phyloP scores from a whole-genome alignment of 2,888 invertebrate species.

The Gortyna flavago region DNA sequence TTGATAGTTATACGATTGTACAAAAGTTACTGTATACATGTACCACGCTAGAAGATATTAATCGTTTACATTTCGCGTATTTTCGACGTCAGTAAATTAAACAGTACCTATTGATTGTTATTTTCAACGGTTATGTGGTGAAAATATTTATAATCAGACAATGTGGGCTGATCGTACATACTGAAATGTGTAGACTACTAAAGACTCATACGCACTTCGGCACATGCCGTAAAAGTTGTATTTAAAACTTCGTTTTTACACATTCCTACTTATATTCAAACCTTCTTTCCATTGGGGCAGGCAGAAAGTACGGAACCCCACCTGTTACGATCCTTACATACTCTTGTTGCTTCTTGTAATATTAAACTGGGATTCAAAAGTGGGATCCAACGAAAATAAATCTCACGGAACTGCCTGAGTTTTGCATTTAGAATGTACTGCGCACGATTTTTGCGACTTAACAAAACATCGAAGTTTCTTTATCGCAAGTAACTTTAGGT shows the following conservation, averaged over 20 bases:
- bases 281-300: not conserved
- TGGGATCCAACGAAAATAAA: too few species aligned
- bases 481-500: not conserved
- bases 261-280: not conserved
- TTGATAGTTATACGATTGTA: conserved; percentile 40
- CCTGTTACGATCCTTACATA: not conserved
- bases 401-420: too few species aligned
- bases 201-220: not conserved
- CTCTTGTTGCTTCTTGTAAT: not conserved
- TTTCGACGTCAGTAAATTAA: conserved; percentile 32
- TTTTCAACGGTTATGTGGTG: conserved; percentile 23
- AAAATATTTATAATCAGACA: conserved; percentile 38
- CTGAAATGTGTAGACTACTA: not conserved
- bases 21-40: conserved; percentile 46
- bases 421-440: too few species aligned
- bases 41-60: conserved; percentile 30
- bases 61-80: conserved; percentile 44
- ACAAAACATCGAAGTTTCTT: not conserved
- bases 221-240: not conserved
- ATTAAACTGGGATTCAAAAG: too few species aligned
- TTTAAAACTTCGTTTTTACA: not conserved
- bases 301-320: not conserved
- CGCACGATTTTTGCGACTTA: not conserved
- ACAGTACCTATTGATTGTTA: conserved; percentile 32
- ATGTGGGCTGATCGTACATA: not conserved